These are phyloP conservation scores for Leptothorax acervorum DNA, from an alignment of 2,888 invertebrate species.

Conservation along the genomic window DNA sequence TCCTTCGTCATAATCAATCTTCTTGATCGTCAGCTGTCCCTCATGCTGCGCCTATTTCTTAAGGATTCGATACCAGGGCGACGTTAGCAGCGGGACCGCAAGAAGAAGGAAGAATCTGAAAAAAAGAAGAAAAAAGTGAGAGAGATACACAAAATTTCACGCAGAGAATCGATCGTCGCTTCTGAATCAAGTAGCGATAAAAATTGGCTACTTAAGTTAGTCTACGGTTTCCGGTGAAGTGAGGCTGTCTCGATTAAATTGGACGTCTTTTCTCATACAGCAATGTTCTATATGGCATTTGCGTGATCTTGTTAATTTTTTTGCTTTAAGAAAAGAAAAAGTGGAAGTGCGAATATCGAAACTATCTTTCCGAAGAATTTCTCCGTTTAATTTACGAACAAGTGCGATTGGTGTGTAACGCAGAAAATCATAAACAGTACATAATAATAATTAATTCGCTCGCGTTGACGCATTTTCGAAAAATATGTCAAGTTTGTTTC, in stretches of 20 bases:
- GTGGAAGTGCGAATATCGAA: neutral
- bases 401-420: neutral
- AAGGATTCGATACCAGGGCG: conserved; percentile 2
- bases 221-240: neutral
- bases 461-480: neutral
- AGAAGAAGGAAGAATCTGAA: neutral
- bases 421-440: neutral
- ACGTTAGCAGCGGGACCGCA: neutral
- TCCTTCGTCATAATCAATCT: conserved; percentile 1
- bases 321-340: too few relatives aligned
- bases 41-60: neutral
- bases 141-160: conserved; percentile 9
- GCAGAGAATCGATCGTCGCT: neutral
- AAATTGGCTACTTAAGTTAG: neutral
- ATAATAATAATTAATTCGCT: neutral
- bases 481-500: neutral
- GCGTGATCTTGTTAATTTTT: neutral
- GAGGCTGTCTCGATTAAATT: neutral
- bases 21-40: neutral
- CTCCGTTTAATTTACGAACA: neutral
- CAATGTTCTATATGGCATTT: neutral
- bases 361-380: neutral
- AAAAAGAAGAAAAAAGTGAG: neutral
- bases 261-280: neutral
- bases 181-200: neutral